Conservation (phyloP, 2,113 vertebrate species). For the Calyptomena viridis region DNA sequence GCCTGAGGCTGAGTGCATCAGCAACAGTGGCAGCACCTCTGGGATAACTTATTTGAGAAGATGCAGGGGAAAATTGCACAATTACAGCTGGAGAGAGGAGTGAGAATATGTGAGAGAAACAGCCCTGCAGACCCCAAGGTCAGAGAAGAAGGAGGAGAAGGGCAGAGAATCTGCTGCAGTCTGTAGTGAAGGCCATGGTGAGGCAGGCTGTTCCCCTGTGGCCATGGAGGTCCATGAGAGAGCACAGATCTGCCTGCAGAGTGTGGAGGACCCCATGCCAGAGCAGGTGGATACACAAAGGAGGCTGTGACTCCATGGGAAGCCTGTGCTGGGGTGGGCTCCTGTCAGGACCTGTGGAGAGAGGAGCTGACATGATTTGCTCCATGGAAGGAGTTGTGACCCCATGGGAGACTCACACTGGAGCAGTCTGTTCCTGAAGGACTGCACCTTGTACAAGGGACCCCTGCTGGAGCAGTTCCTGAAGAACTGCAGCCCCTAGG, state of each 20-base stretch:
- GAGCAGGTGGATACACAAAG: not conserved
- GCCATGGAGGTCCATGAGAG: too few relatives aligned
- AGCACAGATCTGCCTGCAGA: not conserved
- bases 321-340: not conserved
- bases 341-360: not conserved
- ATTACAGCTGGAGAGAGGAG: not conserved
- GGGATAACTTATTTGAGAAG: not conserved
- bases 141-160: not conserved
- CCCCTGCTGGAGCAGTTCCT: not conserved
- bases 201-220: not conserved
- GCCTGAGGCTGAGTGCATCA: not conserved
- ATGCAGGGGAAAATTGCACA: not conserved
- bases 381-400: not conserved
- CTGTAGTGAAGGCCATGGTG: not conserved
- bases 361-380: not conserved
- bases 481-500: not conserved
- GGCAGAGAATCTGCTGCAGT: not conserved
- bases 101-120: not conserved
- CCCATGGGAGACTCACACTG: fast-evolving
- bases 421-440: not conserved
- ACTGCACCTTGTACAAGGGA: not conserved
- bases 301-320: not conserved
- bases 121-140: not conserved
- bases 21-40: fast-evolving
- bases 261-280: not conserved